Base-by-base conservation (phyloP, 1,140 invertebrate species). In the Achatina immaculata region DNA sequence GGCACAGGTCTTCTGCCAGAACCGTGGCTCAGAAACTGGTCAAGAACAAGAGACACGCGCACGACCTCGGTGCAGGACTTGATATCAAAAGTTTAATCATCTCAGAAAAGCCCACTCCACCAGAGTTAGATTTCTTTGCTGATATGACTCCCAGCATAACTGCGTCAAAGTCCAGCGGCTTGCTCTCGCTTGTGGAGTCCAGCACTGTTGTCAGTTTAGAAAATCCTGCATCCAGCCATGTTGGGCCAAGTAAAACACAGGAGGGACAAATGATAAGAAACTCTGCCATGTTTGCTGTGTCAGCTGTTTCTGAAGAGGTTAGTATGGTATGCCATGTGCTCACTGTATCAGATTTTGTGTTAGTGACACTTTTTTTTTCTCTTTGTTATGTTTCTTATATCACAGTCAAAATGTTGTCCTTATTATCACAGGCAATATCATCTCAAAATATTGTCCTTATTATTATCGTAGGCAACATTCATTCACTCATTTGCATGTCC, bases 111-210 rank as follows among this genome's bases (percentile, higher is more conserved):
- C 45, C 58, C 1, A 51, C 65, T 11, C 40, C 28, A 9, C 28
- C 78, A n/a, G 83, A 84, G 74, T 48, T 80, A 24, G 85, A 86
- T 69, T 85, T 85, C 77, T 86, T 86, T 82, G 84, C 85, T 1
- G 85, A 85, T 73, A 86, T 86, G 85, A 74, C 77, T 19, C 85
- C 85, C n/a, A 77, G 78, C 9, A 85, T 86, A 58, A 34, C 11
- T 21, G 31, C 24, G 45, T 6, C 74, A 48, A 34, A 76, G 24
- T 43, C 48, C 51, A 62, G 31, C 2, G 51, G 24, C 51, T 14
- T 36, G n/a, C 9, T 51, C 21, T 36, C 48, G 24, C 72, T 74
- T 55, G 2, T 55, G 19, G 72, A 51, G 2, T 51, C 42, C 24
- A 9, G 34, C 0, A 42, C 36, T 71, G n/a, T 9, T 4, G 68